These are phyloP conservation scores for Isichthys henryi DNA, from an alignment of 2,113 vertebrate species.

Conservation along the genomic window DNA sequence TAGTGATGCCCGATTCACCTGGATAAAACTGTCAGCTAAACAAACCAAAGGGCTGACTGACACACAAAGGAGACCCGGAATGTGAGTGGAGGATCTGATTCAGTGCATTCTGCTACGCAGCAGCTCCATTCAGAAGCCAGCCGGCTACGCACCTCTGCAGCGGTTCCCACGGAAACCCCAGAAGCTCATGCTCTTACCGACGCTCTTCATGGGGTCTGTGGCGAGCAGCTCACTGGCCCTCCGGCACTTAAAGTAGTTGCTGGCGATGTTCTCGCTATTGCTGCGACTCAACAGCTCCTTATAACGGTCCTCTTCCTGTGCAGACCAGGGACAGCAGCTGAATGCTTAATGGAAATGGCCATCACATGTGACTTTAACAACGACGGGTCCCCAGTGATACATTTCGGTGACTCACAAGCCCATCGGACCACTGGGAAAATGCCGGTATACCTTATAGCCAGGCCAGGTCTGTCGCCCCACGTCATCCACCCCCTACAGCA, in stretches of 20 bases:
- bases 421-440: background rate
- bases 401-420: background rate
- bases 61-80: background rate
- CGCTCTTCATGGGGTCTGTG: conserved; percentile 42
- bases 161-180: background rate
- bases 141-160: background rate
- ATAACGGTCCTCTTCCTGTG: conserved; percentile 70
- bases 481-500: background rate
- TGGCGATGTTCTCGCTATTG: conserved; percentile 72
- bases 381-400: background rate
- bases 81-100: background rate
- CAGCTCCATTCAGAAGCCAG: background rate
- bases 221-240: conserved; percentile 66
- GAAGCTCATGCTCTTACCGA: conserved; percentile 41
- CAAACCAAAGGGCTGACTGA: background rate
- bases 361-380: background rate
- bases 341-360: background rate
- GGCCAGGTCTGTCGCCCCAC: background rate
- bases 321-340: background rate
- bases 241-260: conserved; percentile 70
- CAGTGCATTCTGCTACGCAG: background rate
- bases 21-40: background rate
- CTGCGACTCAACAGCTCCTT: conserved; percentile 72
- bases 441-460: background rate
- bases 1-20: background rate